Evolutionary conservation across 2,113 vertebrate species (phyloP).

Genomic region (Brachyhypopomus occidentalis): DNA sequence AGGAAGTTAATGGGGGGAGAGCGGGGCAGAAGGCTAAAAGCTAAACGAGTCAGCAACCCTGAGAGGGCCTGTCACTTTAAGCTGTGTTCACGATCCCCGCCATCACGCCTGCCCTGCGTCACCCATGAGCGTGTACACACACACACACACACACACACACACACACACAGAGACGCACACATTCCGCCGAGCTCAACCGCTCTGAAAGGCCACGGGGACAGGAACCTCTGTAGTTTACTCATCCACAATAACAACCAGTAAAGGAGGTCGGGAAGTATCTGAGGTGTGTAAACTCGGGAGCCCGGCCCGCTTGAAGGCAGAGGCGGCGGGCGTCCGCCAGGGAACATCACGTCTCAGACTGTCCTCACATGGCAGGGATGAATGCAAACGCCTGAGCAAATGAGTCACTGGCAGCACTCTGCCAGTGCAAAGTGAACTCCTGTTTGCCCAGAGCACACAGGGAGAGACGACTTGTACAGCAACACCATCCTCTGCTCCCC

Average conservation of each 20-base stretch:
- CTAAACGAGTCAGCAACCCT: constrained; percentile 52
- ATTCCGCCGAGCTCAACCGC: no score
- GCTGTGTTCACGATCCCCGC: constrained; percentile 72
- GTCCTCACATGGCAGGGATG: constrained; percentile 48
- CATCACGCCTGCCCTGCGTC: constrained; percentile 72
- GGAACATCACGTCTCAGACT: constrained; percentile 44
- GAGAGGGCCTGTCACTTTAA: constrained; percentile 84
- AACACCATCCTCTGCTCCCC: constrained; percentile 41
- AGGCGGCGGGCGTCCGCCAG: constrained; percentile 27
- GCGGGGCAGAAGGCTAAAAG: constrained; percentile 31
- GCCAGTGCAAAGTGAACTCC: constrained; percentile 38
- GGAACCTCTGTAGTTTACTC: no score
- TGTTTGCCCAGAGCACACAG: constrained; percentile 48
- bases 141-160: background rate
- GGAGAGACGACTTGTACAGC: constrained; percentile 52
- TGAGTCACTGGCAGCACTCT: constrained; percentile 44
- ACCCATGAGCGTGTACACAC: constrained; percentile 2
- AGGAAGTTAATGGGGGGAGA: constrained; percentile 59
- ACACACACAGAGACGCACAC: no score
- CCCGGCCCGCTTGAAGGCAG: constrained; percentile 15
- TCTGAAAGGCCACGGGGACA: no score
- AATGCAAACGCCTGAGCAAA: constrained; percentile 50
- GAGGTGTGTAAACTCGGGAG: background rate
- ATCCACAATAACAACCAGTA: background rate
- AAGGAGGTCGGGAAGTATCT: constrained; percentile 24